These are phyloP conservation scores for Microchirus variegatus DNA, from an alignment of 2,797 vertebrate genomes.

Conservation along the genomic window DNA sequence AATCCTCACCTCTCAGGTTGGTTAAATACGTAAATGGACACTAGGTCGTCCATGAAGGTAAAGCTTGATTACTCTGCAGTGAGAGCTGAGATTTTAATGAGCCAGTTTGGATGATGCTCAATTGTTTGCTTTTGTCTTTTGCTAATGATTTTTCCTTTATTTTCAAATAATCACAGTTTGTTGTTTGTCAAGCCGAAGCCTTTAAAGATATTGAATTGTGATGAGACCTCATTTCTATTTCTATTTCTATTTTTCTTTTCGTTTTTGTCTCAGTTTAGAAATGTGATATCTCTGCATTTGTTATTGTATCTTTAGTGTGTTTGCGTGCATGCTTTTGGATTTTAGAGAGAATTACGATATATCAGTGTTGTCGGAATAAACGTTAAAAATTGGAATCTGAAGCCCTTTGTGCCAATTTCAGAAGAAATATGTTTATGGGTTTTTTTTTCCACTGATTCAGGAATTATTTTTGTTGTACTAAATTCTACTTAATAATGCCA, in stretches of 20 bases:
- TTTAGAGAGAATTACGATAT: too few relatives aligned
- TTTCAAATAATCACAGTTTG: background rate
- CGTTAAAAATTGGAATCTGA: too few relatives aligned
- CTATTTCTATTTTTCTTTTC: too few relatives aligned
- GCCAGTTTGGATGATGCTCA: background rate
- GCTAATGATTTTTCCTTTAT: background rate
- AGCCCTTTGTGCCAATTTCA: too few relatives aligned
- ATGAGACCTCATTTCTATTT: background rate
- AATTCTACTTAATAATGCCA: too few relatives aligned
- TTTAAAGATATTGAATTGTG: background rate
- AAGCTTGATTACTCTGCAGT: background rate
- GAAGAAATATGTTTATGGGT: too few relatives aligned
- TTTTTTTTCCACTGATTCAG: too few relatives aligned
- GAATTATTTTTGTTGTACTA: too few relatives aligned
- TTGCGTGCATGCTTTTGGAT: too few relatives aligned
- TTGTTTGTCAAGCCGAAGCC: background rate
- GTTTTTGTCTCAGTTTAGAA: background rate
- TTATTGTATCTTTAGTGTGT: background rate
- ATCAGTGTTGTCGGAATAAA: too few relatives aligned
- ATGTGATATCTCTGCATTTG: background rate
- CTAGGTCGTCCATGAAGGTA: slow-evolving; percentile 20
- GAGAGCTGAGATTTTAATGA: background rate
- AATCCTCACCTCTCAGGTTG: slow-evolving; percentile 30
- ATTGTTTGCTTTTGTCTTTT: background rate
- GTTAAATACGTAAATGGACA: slow-evolving; percentile 34